Evolutionary conservation across 2,797 vertebrate genomes (phyloP), one percentile per base, ranked within the genome.

Genomic region (Microhierax caerulescens): DNA sequence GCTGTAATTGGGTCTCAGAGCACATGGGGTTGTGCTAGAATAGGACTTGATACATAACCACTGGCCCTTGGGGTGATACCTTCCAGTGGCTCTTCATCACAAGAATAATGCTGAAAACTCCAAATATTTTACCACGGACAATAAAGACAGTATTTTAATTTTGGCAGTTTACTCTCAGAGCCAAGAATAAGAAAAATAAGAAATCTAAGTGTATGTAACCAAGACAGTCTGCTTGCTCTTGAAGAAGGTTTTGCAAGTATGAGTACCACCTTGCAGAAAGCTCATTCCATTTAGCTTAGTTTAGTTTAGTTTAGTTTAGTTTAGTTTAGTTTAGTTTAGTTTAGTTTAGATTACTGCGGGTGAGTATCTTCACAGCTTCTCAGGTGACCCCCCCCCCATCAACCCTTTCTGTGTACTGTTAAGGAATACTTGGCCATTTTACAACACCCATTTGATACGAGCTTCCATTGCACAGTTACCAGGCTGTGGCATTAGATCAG

Each of bases 191-290:
- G 57, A 64, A 17, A 72, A 69, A 53, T 36, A 60, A 61, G 34
- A 65, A 82, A 47, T 69, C 28, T 59, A 37, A 76, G 34, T 45
- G 2, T 5, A 32, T 61, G 28, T 51, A 68, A 78, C 6, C 13
- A 16, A 11, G 50, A 20, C 48, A 13, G 12, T 85, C 45, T 78
- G 3, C 32, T 41, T 25, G 7, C 30, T 75, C 54, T 28, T 32
- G 5, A 72, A 69, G 24, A 48, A 41, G 10, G 20, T 60, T 88
- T 92, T 72, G 14, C 34, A n/a, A 36, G 9, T n/a, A 45, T 59
- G 39, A 36, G 3, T 2, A 1, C 2, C 20, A 22, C 39, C n/a
- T 85, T 57, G 17, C 57, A 32, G 51, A 72, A 47, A 0, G 0
- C 13, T 60, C 15, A 27, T 47, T 75, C 67, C 5, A 1, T 36